A percentile compares a stretch with the other conserved stretches of the same genome.
Conservation (phyloP, 2,888 invertebrate genomes). For the Papilio gigon region DNA sequence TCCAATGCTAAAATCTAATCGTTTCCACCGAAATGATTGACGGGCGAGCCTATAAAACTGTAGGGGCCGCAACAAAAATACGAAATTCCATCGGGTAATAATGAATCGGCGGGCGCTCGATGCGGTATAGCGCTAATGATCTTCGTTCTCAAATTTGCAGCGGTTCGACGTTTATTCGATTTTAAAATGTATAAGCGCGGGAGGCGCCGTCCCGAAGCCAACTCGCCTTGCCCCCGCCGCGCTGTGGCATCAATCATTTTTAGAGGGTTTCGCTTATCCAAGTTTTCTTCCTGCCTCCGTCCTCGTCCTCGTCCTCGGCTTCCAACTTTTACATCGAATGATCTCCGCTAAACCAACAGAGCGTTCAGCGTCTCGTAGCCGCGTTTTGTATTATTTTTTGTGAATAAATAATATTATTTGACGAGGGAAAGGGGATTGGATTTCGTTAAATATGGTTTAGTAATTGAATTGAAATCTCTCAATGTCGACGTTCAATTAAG, state of each 20-base stretch:
- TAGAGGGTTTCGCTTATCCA: slow-evolving; percentile 82
- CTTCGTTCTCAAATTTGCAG: slow-evolving; percentile 75
- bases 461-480: slow-evolving; percentile 83
- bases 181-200: slow-evolving; percentile 68
- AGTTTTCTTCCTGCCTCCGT: slow-evolving; percentile 78
- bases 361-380: slow-evolving; percentile 70
- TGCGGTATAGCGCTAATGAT: slow-evolving; percentile 78
- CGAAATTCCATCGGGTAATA: slow-evolving; percentile 64
- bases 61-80: slow-evolving; percentile 52
- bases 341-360: slow-evolving; percentile 80
- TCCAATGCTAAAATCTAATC: slow-evolving; percentile 54
- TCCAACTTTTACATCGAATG: slow-evolving; percentile 79
- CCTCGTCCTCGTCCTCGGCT: slow-evolving; percentile 58
- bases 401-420: slow-evolving; percentile 83
- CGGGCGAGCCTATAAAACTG: slow-evolving; percentile 58
- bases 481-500: slow-evolving; percentile 83
- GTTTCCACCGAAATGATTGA: slow-evolving; percentile 56
- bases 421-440: slow-evolving; percentile 81
- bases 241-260: slow-evolving; percentile 81
- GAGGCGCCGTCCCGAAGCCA: slow-evolving; percentile 64
- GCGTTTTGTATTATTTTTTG: slow-evolving; percentile 82
- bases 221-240: slow-evolving; percentile 57
- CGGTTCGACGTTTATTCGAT: slow-evolving; percentile 80
- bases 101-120: slow-evolving; percentile 65
- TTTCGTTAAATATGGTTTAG: slow-evolving; percentile 83